Conservation (phyloP, 2,113 vertebrate species). For the Pagrus major region DNA sequence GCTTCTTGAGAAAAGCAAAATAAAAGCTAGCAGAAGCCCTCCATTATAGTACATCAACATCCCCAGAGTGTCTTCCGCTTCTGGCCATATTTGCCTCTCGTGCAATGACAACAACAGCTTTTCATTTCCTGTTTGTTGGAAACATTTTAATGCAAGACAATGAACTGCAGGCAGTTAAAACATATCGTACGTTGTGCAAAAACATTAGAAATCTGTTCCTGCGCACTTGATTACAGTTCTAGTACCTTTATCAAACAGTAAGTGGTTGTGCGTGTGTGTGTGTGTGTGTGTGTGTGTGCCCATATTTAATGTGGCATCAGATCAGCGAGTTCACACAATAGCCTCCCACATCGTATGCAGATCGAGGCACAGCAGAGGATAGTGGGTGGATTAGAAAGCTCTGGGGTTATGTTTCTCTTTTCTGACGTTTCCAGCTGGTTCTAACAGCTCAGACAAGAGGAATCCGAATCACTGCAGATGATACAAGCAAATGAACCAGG, state of each 20-base stretch:
- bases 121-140: slow-evolving; percentile 25
- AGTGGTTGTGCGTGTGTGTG: slow-evolving; percentile 40
- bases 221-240: slow-evolving; percentile 20
- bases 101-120: slow-evolving; percentile 23
- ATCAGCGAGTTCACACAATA: slow-evolving; percentile 79
- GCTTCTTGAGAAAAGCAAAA: slow-evolving; percentile 27
- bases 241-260: slow-evolving; percentile 45
- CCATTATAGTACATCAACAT: slow-evolving; percentile 28
- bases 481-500: slow-evolving; percentile 44
- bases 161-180: slow-evolving; percentile 21
- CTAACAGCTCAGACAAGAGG: slow-evolving; percentile 59
- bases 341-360: slow-evolving; percentile 82
- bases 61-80: slow-evolving; percentile 34
- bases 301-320: slow-evolving; percentile 60
- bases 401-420: slow-evolving; percentile 69
- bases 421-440: slow-evolving; percentile 62
- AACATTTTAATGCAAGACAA: slow-evolving; percentile 30
- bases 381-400: slow-evolving; percentile 81
- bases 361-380: slow-evolving; percentile 69
- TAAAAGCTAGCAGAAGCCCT: slow-evolving; percentile 36
- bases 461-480: slow-evolving; percentile 66
- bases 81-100: slow-evolving; percentile 26
- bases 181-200: not conserved
- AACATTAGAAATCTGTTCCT: slow-evolving; percentile 1
- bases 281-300: slow-evolving; percentile 25